Percentiles rank a stretch among this genome's conserved stretches.
phyloP scores from a whole-genome alignment of 2,113 vertebrate genomes.

The Nycticebus coucang region DNA sequence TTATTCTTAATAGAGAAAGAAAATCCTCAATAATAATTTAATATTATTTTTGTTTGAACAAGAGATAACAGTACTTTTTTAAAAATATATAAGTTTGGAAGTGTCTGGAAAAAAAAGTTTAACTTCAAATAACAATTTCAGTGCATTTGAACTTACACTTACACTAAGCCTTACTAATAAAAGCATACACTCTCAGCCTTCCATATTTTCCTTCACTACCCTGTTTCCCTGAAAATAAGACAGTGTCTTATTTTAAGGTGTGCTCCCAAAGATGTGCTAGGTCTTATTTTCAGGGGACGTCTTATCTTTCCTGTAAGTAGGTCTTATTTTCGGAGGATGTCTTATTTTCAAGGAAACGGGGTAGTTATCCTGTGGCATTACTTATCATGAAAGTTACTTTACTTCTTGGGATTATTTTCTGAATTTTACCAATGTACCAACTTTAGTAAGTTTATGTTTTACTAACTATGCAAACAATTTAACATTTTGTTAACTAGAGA shows the following conservation, averaged over 20 bases:
- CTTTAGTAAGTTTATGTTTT: neutral
- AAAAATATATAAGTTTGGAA: neutral
- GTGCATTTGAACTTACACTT: neutral
- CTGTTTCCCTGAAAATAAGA: too few species aligned
- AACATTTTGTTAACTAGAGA: neutral
- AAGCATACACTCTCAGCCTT: neutral
- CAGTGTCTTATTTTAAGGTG: too few species aligned
- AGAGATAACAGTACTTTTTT: neutral
- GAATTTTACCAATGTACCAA: neutral
- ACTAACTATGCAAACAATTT: neutral
- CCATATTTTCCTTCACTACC: neutral
- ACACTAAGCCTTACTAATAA: neutral
- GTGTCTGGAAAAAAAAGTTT: neutral
- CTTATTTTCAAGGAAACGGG: too few species aligned
- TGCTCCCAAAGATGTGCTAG: too few species aligned
- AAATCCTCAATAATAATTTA: neutral
- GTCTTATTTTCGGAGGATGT: too few species aligned
- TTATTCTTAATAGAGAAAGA: neutral
- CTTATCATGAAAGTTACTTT: neutral
- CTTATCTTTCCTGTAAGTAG: too few species aligned
- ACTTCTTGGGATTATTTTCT: neutral
- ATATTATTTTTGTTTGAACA: neutral
- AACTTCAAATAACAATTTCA: neutral
- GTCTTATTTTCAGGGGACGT: too few species aligned
- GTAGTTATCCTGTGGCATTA: neutral